Percentiles rank a stretch among this genome's conserved stretches.
Conservation (phyloP, 64 coral and sea anemone genomes). For the Montipora foliosa region DNA sequence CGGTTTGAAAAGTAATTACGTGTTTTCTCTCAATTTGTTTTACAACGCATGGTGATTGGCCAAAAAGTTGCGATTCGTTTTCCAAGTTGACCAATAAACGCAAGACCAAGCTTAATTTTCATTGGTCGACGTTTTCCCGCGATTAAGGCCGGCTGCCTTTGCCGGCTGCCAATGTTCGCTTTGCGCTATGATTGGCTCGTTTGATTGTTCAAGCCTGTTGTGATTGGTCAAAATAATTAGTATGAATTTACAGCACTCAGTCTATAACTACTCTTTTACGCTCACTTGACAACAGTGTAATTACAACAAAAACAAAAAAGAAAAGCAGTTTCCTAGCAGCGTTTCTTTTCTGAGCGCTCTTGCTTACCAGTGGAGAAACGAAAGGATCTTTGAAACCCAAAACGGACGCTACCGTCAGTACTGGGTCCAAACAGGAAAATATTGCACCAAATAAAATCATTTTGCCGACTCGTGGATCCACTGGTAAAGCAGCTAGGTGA, state of each 20-base stretch:
- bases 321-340: no score
- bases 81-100: no score
- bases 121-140: no score
- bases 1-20: neutral
- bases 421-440: constrained; percentile 97
- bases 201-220: neutral
- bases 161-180: neutral
- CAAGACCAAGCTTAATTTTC: no score
- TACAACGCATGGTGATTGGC: neutral
- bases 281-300: no score
- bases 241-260: neutral
- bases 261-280: no score
- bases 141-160: neutral
- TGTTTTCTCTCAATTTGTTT: neutral
- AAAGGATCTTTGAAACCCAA: constrained; percentile 97
- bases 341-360: neutral
- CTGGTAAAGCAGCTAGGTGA: constrained; percentile 89
- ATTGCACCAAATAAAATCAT: constrained; percentile 98
- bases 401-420: constrained; percentile 89
- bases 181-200: neutral
- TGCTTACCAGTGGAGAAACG: constrained; percentile 90
- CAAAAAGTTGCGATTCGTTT: no score
- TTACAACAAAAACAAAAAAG: neutral
- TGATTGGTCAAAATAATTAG: neutral
- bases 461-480: constrained; percentile 96